phyloP scores from a whole-genome alignment of 2,113 vertebrate genomes.

The Ameiurus melas region DNA sequence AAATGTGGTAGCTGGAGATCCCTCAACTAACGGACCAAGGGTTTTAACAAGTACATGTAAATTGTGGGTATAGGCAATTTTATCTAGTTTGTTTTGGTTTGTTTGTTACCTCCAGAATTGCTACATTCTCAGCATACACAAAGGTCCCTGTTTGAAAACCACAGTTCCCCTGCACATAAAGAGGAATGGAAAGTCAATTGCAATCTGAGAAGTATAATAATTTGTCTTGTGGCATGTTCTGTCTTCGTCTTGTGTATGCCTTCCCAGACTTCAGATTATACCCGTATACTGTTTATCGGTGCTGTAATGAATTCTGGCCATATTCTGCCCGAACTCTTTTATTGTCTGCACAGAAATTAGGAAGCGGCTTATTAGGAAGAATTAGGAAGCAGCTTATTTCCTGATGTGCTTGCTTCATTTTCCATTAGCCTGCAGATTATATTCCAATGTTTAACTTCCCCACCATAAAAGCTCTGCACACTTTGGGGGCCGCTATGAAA shows the following conservation, averaged over 20 bases:
- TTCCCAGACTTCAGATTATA: background rate
- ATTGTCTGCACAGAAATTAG: background rate
- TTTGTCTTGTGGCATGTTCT: background rate
- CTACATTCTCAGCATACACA: background rate
- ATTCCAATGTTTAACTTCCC: background rate
- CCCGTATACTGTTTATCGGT: background rate
- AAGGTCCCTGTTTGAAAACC: background rate
- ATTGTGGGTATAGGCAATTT: too few relatives aligned
- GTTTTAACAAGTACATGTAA: background rate
- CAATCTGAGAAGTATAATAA: background rate
- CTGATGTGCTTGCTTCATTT: background rate
- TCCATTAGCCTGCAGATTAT: background rate
- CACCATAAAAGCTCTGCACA: background rate
- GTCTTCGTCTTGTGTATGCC: background rate
- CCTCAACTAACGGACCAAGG: background rate
- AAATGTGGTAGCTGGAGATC: background rate
- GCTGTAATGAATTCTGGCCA: background rate
- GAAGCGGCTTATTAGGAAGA: background rate
- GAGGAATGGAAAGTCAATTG: background rate
- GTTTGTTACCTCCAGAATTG: background rate
- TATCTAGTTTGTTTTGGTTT: background rate
- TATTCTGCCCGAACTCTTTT: background rate
- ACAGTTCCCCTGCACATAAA: background rate
- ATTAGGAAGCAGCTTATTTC: background rate
- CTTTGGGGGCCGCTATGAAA: background rate